phyloP scores from a whole-genome alignment of 2,888 invertebrate species.

The Perizoma flavofasciatum region DNA sequence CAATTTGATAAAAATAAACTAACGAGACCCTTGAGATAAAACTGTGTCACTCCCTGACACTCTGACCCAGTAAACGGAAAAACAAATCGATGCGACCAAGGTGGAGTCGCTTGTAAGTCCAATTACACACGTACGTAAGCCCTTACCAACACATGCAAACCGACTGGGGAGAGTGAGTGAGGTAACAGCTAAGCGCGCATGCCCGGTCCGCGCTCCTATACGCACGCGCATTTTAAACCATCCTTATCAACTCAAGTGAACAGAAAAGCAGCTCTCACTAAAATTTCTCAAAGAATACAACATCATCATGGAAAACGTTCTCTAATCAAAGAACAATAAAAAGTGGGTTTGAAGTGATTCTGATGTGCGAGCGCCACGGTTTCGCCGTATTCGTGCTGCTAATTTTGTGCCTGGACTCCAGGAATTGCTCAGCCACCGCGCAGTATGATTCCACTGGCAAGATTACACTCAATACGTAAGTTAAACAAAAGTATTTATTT shows the following conservation, averaged over 20 bases:
- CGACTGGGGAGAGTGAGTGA: conserved; percentile 24
- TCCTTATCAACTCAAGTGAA: conserved; percentile 55
- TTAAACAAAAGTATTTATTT: conserved; percentile 24
- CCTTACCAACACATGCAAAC: conserved; percentile 32
- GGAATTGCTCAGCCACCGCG: conserved; percentile 72
- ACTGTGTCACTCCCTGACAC: conserved; percentile 46
- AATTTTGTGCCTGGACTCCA: conserved; percentile 70
- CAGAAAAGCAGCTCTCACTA: conserved; percentile 35
- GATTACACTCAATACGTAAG: conserved; percentile 78
- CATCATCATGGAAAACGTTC: conserved; percentile 25
- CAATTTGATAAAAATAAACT: background rate
- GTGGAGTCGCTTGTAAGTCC: conserved; percentile 46
- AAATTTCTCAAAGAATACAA: conserved; percentile 28
- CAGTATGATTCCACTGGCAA: conserved; percentile 68
- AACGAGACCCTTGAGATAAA: conserved; percentile 16
- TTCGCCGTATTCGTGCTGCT: conserved; percentile 63
- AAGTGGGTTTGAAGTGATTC: conserved; percentile 57
- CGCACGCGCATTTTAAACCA: conserved; percentile 58
- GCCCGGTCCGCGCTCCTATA: conserved; percentile 49
- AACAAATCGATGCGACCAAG: conserved; percentile 68
- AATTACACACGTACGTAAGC: conserved; percentile 41
- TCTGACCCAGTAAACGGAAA: conserved; percentile 63
- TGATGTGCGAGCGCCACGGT: conserved; percentile 74
- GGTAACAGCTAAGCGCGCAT: conserved; percentile 63
- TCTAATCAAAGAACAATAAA: conserved; percentile 34